Conservation (phyloP, 2,888 invertebrate species). For the Ashinkailepas kermadecensis region DNA sequence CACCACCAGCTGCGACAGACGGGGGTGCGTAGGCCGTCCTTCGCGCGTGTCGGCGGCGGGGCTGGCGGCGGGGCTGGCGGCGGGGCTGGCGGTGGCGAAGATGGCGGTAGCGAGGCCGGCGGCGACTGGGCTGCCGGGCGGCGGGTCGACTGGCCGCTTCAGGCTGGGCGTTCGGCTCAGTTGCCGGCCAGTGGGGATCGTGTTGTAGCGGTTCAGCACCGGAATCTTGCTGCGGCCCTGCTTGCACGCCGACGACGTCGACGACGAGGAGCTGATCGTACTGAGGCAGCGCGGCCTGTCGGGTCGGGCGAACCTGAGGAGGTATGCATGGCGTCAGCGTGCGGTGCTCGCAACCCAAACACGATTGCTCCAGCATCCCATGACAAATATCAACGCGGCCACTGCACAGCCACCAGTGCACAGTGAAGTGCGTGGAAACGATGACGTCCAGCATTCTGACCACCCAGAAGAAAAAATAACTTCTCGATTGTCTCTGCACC, state of each 20-base stretch:
- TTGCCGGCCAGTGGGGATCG: background rate
- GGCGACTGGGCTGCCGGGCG: background rate
- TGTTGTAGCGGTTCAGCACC: background rate
- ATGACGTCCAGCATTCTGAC: too few relatives aligned
- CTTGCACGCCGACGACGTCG: background rate
- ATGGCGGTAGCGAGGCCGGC: background rate
- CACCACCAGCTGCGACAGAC: background rate
- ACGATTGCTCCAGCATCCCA: too few relatives aligned
- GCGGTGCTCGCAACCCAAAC: too few relatives aligned
- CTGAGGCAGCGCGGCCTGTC: too few relatives aligned
- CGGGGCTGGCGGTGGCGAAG: background rate
- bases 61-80: background rate
- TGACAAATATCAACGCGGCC: too few relatives aligned
- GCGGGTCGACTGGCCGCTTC: background rate
- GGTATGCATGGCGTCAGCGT: too few relatives aligned
- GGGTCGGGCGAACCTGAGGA: too few relatives aligned
- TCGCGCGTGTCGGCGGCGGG: background rate
- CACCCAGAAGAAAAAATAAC: too few relatives aligned
- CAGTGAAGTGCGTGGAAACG: too few relatives aligned
- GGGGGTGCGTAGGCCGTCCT: background rate
- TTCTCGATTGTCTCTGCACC: too few relatives aligned
- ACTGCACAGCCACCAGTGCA: too few relatives aligned
- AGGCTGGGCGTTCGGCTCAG: background rate
- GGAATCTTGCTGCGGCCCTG: background rate
- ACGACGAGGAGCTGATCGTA: background rate